These are phyloP conservation scores for Colletes collaris DNA, from an alignment of 2,888 invertebrate genomes.

Conservation along the genomic window DNA sequence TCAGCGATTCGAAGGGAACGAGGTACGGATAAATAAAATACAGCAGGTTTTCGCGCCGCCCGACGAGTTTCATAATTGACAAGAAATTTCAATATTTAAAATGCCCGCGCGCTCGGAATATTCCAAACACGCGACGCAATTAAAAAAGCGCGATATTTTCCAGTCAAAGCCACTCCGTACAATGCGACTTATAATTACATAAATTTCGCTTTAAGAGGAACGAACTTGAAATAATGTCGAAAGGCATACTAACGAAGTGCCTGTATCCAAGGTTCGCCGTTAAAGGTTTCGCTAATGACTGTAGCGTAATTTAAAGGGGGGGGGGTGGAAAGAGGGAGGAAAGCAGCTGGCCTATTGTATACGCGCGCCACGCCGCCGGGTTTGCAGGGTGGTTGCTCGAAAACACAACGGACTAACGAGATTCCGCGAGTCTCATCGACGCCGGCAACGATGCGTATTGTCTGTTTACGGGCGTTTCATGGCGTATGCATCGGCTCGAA, in stretches of 20 bases:
- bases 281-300: conserved; percentile 1
- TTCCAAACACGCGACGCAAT: background rate
- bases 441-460: conserved; percentile 49
- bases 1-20: no score
- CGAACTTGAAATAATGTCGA: background rate
- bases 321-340: background rate
- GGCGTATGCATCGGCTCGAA: conserved; percentile 21
- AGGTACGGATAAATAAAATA: no score
- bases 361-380: background rate
- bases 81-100: background rate
- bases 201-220: background rate
- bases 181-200: background rate
- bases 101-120: background rate
- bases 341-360: background rate
- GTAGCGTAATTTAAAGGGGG: background rate
- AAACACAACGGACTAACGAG: conserved; percentile 50
- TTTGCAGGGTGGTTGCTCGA: conserved; percentile 3
- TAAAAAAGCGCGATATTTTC: background rate
- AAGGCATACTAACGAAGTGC: background rate
- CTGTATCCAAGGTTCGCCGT: no score
- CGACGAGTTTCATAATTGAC: no score
- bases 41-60: no score
- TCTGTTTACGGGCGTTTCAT: conserved; percentile 44
- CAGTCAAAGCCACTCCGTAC: background rate
- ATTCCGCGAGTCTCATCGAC: conserved; percentile 58